Percentiles rank a stretch among this genome's conserved stretches.
Evolutionary conservation across 2,888 invertebrate genomes (phyloP).

Genomic region (Rhodophaea formosa): DNA sequence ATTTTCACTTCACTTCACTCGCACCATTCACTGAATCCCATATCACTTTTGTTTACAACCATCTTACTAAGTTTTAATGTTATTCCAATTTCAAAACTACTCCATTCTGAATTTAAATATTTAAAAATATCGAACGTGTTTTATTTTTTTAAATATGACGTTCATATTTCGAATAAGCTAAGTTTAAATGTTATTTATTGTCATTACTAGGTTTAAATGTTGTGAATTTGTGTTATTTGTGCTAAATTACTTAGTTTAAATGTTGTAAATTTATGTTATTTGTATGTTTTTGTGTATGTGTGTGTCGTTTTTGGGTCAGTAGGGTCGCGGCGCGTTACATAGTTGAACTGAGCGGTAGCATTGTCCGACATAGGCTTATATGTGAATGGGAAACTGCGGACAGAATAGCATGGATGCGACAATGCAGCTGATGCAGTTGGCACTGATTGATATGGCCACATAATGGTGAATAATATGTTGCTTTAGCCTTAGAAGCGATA

Average conservation of each 20-base stretch:
- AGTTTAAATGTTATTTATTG: no score
- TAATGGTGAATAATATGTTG: neutral
- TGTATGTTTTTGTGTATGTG: slow-evolving; percentile 27
- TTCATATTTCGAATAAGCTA: slow-evolving; percentile 1
- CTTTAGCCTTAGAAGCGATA: neutral
- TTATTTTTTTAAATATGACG: neutral
- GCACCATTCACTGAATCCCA: slow-evolving; percentile 44
- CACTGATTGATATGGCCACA: neutral
- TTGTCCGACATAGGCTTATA: slow-evolving; percentile 75
- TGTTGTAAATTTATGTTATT: slow-evolving; percentile 16
- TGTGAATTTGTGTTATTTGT: slow-evolving; percentile 15
- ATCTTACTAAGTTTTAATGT: slow-evolving; percentile 17
- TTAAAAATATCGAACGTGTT: neutral
- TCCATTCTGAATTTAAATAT: slow-evolving; percentile 2
- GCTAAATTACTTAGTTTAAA: neutral
- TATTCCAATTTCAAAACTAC: neutral
- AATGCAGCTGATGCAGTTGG: slow-evolving; percentile 6
- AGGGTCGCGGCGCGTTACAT: slow-evolving; percentile 60
- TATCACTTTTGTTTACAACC: slow-evolving; percentile 30
- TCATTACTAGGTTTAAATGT: neutral
- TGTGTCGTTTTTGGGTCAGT: slow-evolving; percentile 56
- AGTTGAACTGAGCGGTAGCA: slow-evolving; percentile 68
- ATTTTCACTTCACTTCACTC: slow-evolving; percentile 58
- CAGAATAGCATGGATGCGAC: slow-evolving; percentile 53
- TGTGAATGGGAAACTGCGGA: slow-evolving; percentile 59